Percentiles rank a stretch among this genome's conserved stretches.
Evolutionary conservation across 1,140 invertebrate species (phyloP).

Genomic region (Pachypeltis micranthus): DNA sequence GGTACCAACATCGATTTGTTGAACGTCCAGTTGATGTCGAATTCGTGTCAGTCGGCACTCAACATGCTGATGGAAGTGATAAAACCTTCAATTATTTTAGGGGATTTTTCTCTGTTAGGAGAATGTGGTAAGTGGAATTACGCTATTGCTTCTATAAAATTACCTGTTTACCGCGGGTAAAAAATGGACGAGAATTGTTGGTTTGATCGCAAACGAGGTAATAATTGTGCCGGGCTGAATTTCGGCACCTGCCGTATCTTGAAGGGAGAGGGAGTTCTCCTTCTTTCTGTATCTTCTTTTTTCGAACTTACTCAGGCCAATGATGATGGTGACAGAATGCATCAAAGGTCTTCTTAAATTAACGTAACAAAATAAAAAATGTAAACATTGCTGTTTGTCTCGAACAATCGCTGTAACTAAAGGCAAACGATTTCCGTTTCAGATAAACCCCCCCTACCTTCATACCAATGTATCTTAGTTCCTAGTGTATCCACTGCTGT

Average conservation of each 20-base stretch:
- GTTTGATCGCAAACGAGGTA: too few species aligned
- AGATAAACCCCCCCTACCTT: neutral
- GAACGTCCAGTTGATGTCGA: slow-evolving; percentile 13
- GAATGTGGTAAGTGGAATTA: slow-evolving; percentile 11
- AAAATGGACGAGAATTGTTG: too few species aligned
- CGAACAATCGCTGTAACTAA: too few species aligned
- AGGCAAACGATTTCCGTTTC: neutral
- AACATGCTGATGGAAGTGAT: neutral
- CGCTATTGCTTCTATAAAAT: neutral
- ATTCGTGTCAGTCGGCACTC: slow-evolving; percentile 2
- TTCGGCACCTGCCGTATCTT: too few species aligned
- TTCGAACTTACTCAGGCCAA: too few species aligned
- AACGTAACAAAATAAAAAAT: too few species aligned
- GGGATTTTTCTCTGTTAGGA: slow-evolving; percentile 19
- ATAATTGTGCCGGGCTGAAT: neutral
- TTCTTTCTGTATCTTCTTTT: too few species aligned
- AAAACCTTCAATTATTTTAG: slow-evolving; percentile 17
- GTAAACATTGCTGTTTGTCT: too few species aligned
- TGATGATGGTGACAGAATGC: too few species aligned
- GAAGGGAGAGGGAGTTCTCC: too few species aligned
- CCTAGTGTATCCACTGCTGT: neutral
- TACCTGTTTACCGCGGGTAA: slow-evolving; percentile 3
- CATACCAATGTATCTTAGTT: neutral
- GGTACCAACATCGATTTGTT: slow-evolving; percentile 1
- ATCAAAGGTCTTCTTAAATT: too few species aligned